phyloP scores from a whole-genome alignment of 2,888 invertebrate genomes.

The Listrodromus nycthemerus region DNA sequence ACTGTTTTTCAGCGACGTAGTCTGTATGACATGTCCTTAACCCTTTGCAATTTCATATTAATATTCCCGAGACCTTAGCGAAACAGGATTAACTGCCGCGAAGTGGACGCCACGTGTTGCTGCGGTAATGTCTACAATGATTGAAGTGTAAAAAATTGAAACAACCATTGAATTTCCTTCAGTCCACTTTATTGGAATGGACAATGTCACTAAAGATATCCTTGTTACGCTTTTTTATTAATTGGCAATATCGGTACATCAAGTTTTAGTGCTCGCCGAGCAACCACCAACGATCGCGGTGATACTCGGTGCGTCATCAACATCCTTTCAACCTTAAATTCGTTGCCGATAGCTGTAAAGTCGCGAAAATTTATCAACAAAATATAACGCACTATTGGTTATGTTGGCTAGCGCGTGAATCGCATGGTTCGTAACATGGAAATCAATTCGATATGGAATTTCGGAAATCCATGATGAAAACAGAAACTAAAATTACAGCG shows the following conservation, averaged over 20 bases:
- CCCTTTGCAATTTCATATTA: too few species aligned
- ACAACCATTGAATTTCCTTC: neutral
- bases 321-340: constrained; percentile 13
- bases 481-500: neutral
- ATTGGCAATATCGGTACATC: neutral
- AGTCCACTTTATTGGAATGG: too few species aligned
- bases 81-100: too few species aligned
- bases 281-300: neutral
- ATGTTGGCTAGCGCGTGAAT: too few species aligned
- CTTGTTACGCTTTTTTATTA: neutral
- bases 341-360: constrained; percentile 33
- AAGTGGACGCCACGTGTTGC: too few species aligned
- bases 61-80: too few species aligned
- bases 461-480: neutral
- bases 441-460: too few species aligned
- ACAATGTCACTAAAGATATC: neutral
- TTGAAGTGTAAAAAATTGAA: neutral
- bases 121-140: too few species aligned
- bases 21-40: too few species aligned
- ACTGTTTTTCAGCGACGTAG: too few species aligned
- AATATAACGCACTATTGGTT: constrained; percentile 37
- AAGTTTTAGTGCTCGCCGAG: neutral
- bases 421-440: too few species aligned
- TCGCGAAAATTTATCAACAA: constrained; percentile 62
- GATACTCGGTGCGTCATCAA: constrained; percentile 2